These are phyloP conservation scores for Onthophagus taurus DNA, from an alignment of 1,140 invertebrate genomes.

Conservation along the genomic window DNA sequence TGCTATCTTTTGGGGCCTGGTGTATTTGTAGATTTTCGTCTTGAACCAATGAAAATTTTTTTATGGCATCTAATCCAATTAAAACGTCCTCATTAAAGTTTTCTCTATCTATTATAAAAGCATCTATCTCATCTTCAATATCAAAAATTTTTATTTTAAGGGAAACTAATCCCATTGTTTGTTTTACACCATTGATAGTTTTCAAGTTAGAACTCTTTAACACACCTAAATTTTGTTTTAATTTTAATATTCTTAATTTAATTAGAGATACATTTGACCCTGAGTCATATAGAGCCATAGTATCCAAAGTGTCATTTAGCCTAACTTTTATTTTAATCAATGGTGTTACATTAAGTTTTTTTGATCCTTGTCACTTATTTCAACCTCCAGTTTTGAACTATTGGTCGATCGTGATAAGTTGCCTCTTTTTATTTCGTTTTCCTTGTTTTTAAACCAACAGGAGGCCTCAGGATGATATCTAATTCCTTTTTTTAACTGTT, in stretches of 20 bases:
- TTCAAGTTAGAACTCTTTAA: slow-evolving; percentile 13
- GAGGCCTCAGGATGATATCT: slow-evolving; percentile 1
- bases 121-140: slow-evolving; percentile 24
- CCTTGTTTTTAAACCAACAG: slow-evolving; percentile 5
- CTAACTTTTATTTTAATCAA: slow-evolving; percentile 22
- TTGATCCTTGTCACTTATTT: slow-evolving; percentile 16
- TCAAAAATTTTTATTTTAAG: no score
- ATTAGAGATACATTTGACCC: slow-evolving; percentile 28
- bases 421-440: neutral
- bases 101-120: slow-evolving; percentile 24
- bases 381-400: slow-evolving; percentile 18
- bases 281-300: slow-evolving; percentile 25
- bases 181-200: slow-evolving; percentile 27
- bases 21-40: slow-evolving; percentile 9
- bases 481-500: neutral
- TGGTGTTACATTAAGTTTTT: slow-evolving; percentile 15
- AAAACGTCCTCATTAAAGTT: slow-evolving; percentile 30
- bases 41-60: slow-evolving; percentile 16
- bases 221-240: slow-evolving; percentile 18
- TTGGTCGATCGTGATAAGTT: slow-evolving; percentile 13
- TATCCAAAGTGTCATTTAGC: no score
- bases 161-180: no score
- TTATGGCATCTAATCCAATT: slow-evolving; percentile 24
- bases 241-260: slow-evolving; percentile 20
- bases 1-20: neutral